Base-by-base conservation (phyloP, 2,113 vertebrate genomes). In the Sylvia atricapilla region DNA sequence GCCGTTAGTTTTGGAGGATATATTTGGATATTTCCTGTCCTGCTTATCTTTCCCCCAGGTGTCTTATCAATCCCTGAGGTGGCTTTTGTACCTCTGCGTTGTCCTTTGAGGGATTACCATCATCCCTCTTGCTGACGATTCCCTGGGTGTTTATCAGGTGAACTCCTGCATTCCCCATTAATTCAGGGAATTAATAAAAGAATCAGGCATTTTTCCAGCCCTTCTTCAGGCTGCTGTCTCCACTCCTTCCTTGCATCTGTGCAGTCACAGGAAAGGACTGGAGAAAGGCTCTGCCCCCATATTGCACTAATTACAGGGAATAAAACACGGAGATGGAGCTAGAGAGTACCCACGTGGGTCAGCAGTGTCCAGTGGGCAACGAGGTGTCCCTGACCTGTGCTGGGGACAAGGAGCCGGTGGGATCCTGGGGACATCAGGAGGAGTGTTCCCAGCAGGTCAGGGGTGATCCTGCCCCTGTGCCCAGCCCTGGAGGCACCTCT, bases 71-170 rank as follows among this genome's bases (percentile, higher is more conserved):
- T 50, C 62, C 72, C 53, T 43, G 31, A 30, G 73, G 56, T 85
- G 37, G 41, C 66, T 89, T 43, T 68, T 73, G 62, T 55, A 47
- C 37, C 70, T 76, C 49, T 79, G 76, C 0, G 0, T 49, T 82
- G 69, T 79, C 41, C 85, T 79, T 73, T 93, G 92, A 95, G 68
- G 72, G 75, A 93, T 83, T 78, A 52, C 58, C 58, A 44, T 28
- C 77, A 75, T 72, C 44, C 23, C 62, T 82, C 44, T 76, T 72
- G 35, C 66, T 87, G 91, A 68, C 8, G 25, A 50, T 59, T 84
- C 50, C 66, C 73, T 67, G 33, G 13, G 37, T 43, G 33, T 44
- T 94, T 85, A 85, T 75, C 90, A 68, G 44, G 5, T 75, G 66
- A 94, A 91, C 74, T 93, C 78, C 49, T 37, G 53, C 46, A 2